Base-by-base conservation (phyloP, 2,888 invertebrate genomes). In the Hemithea aestivaria region DNA sequence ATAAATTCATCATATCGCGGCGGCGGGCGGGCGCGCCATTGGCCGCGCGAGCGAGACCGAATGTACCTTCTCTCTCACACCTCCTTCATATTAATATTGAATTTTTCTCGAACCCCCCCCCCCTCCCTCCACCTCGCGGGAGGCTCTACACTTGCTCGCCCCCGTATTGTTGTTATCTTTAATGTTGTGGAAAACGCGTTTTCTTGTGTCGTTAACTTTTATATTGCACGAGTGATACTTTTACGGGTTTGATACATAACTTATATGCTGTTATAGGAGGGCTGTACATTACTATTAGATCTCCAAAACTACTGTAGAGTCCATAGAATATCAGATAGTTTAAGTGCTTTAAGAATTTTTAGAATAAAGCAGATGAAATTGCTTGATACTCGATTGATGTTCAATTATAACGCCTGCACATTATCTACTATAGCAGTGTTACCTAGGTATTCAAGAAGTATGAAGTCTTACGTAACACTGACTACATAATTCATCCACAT, bases 1-100 rank as follows among this genome's bases (percentile, higher is more conserved):
- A 93, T 93, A 93, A 93, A 93, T 93, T 90, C 91, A 91, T 91
- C 91, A 91, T 91, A 91, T 91, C 90, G 85, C 81, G 84, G 73
- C 73, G 70, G 70, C 76, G 71, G 74, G 77, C 71, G 70, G 62
- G 73, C 78, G 84, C 83, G 83, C 88, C 85, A 88, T 88, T 88
- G 88, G 88, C 80, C 85, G 85, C 69, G 82, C 70, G 71, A 87
- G 73, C 61, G 80, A 80, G 87, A 88, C 81, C 81, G 52, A 60
- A 44, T 70, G 77, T 77, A 64, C 61, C 56, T 89, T 89, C 89
- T 88, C 89, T 67, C 88, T 88, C 87, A 82, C 89, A 89, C 90
- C 90, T 89, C 90, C 89, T 89, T 88, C 90, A 91, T 92, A 92
- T 92, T 92, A 92, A 92, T 92, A 92, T 92, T 91, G 91, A 91